These are phyloP conservation scores for Corythucha ciliata DNA, from an alignment of 2,888 invertebrate species.

Conservation along the genomic window DNA sequence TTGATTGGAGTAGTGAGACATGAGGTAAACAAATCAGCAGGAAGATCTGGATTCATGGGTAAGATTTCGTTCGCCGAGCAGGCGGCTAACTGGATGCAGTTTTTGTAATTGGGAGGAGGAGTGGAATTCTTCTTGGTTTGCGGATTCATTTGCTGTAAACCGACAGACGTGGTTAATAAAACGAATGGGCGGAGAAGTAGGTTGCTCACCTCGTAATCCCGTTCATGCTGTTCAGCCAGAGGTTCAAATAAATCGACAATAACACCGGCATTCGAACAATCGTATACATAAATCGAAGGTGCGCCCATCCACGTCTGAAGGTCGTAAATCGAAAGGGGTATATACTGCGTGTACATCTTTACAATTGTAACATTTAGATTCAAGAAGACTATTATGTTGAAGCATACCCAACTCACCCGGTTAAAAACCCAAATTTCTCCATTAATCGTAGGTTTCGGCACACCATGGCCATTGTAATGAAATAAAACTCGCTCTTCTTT, in stretches of 20 bases:
- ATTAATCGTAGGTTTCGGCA: conserved; percentile 93
- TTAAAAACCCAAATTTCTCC: conserved; percentile 99
- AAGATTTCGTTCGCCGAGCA: conserved; percentile 87
- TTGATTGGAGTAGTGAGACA: conserved; percentile 98
- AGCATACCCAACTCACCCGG: conserved; percentile 51
- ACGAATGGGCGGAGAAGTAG: too few relatives aligned
- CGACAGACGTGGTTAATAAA: background rate
- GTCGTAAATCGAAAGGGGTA: conserved; percentile 96
- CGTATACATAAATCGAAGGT: conserved; percentile 98
- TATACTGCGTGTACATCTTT: conserved; percentile 98
- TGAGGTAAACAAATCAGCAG: conserved; percentile 94
- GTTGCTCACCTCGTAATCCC: conserved; percentile 58
- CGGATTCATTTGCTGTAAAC: conserved; percentile 19
- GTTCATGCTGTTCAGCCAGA: conserved; percentile 84
- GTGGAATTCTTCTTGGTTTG: conserved; percentile 12
- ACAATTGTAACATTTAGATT: too few relatives aligned
- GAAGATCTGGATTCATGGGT: conserved; percentile 95
- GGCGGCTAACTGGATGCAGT: conserved; percentile 94
- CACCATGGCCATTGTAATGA: conserved; percentile 99
- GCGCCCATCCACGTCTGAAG: conserved; percentile 99
- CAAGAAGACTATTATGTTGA: too few relatives aligned
- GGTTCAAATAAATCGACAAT: conserved; percentile 84
- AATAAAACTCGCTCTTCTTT: conserved; percentile 97
- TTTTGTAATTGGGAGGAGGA: conserved; percentile 57
- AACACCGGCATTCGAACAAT: conserved; percentile 96